phyloP scores from a whole-genome alignment of 92 coral and sea anemone genomes.

The Montipora capitata region DNA sequence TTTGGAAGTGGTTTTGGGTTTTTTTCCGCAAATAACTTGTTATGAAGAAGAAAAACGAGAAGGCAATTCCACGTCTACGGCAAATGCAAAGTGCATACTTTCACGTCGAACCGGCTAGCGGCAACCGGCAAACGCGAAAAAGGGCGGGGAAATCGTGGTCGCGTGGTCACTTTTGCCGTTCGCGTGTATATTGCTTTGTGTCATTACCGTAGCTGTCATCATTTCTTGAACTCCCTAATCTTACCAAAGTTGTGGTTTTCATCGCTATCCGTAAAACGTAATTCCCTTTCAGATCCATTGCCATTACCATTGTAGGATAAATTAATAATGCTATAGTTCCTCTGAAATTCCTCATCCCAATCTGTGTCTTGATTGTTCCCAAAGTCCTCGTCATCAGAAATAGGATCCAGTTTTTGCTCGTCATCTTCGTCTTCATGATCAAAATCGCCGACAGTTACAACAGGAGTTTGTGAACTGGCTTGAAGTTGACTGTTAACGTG shows the following conservation, averaged over 20 bases:
- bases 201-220: too few species aligned
- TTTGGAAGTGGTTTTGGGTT: too few species aligned
- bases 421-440: conserved; percentile 23
- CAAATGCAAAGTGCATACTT: too few species aligned
- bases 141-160: too few species aligned
- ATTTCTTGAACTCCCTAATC: neutral
- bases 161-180: too few species aligned
- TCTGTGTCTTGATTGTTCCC: conserved; percentile 3
- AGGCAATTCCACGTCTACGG: too few species aligned
- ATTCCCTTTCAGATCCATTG: conserved; percentile 17
- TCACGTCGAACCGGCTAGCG: too few species aligned
- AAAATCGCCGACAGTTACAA: conserved; percentile 36
- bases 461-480: neutral
- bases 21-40: too few species aligned
- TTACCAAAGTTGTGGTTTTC: conserved; percentile 37
- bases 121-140: too few species aligned
- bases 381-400: conserved; percentile 46
- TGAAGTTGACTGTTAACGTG: neutral
- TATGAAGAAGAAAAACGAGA: too few species aligned
- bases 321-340: conserved; percentile 26
- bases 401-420: conserved; percentile 1
- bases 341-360: conserved; percentile 6
- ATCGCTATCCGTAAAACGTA: conserved; percentile 40
- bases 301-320: conserved; percentile 14
- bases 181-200: too few species aligned